Evolutionary conservation across 2,113 vertebrate genomes (phyloP), one percentile per base, ranked within the genome.

Genomic region (Agapornis roseicollis): DNA sequence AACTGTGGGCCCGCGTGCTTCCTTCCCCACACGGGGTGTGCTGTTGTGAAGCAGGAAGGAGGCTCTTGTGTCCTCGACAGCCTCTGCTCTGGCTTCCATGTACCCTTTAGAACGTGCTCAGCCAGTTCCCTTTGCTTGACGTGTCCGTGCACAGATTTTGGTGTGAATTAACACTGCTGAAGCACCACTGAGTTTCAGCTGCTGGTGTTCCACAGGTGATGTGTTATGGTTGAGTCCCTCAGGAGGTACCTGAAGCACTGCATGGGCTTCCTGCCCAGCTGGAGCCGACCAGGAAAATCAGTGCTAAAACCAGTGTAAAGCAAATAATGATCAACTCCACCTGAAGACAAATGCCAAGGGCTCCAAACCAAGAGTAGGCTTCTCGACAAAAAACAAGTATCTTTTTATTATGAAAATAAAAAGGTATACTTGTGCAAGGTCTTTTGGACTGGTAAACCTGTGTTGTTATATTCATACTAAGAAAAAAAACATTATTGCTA

Each of bases 211-310:
- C 1, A 0, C 24, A 13, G n/a, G 35, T 3, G 5, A 20, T 15
- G 2, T 0, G 12, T 17, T 5, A 7, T 0, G 17, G 53, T 4
- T 10, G 17, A 56, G 55, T 19, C 17, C 44, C 31, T 1, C 1
- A 8, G 31, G 46, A 33, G 10, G 25, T 2, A 7, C 19, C 13
- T 6, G 8, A 31, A 35, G 60, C 11, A 80, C 39, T 6, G 15
- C 0, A 0, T 2, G 23, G 12, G 42, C 42, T 53, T 2, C 3
- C 25, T 23, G 78, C 11, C 47, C 56, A 8, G 52, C 15, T 27
- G 39, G 18, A 22, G 17, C 4, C 0, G 10, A 31, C 7, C 27
- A 31, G 8, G 6, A 29, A 82, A 82, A 53, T 72, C 11, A 19
- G 47, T 64, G 46, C 39, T 77, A 29, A 91, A 85, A 28, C 8